Percentiles rank a stretch among this genome's conserved stretches.
Evolutionary conservation across 2,113 vertebrate species (phyloP).

Genomic region (Pelvicachromis taeniatus): DNA sequence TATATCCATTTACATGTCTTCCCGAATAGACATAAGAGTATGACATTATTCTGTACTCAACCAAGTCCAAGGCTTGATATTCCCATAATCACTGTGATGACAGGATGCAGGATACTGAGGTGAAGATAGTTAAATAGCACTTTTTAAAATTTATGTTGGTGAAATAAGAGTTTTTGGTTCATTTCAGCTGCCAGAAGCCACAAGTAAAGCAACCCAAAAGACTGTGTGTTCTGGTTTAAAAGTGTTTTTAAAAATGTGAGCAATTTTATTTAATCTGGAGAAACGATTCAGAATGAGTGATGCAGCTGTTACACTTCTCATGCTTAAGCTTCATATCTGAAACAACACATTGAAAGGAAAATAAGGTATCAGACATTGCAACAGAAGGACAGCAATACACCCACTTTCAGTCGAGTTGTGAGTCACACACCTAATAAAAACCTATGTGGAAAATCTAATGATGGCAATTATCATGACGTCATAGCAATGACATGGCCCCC

Average conservation of each 20-base stretch:
- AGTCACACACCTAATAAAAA: conserved; percentile 28
- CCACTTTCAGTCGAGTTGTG: conserved; percentile 12
- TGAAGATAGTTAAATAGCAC: neutral
- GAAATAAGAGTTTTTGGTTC: neutral
- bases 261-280: neutral
- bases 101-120: neutral
- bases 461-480: conserved; percentile 1
- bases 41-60: neutral
- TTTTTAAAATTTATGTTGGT: neutral
- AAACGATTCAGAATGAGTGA: too few relatives aligned
- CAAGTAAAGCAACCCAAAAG: neutral
- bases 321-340: neutral
- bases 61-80: neutral
- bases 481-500: neutral
- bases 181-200: neutral
- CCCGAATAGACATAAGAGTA: neutral
- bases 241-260: neutral
- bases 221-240: neutral
- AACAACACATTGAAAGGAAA: neutral
- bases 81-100: neutral
- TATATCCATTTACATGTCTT: neutral
- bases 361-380: neutral
- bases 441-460: conserved; percentile 5
- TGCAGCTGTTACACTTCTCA: neutral
- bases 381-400: neutral